These are phyloP conservation scores for Sinopyrophorus schimmeli DNA, from an alignment of 2,888 invertebrate species.

Conservation along the genomic window DNA sequence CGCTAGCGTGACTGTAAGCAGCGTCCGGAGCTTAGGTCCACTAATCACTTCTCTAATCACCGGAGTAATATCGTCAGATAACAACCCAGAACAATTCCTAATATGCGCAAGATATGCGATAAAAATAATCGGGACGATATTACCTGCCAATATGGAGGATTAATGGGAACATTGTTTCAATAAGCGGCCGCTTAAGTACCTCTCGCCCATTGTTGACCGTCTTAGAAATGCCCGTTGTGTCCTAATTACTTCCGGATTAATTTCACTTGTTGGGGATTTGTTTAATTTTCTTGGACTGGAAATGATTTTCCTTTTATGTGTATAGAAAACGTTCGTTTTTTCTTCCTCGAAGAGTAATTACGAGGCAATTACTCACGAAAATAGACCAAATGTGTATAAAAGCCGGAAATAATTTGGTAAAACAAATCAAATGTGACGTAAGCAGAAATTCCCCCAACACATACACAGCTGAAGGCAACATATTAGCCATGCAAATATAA, in stretches of 20 bases:
- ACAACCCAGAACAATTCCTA: conserved; percentile 46
- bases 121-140: conserved; percentile 53
- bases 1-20: conserved; percentile 35
- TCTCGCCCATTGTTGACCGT: conserved; percentile 37
- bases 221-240: conserved; percentile 34
- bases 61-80: conserved; percentile 34
- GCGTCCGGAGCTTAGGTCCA: conserved; percentile 36
- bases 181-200: conserved; percentile 42
- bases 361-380: conserved; percentile 1
- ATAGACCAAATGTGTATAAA: too few species aligned
- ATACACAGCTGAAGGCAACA: conserved; percentile 21
- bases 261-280: conserved; percentile 27
- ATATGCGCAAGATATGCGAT: conserved; percentile 47
- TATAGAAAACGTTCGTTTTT: conserved; percentile 5
- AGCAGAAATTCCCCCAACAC: conserved; percentile 16
- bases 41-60: conserved; percentile 37
- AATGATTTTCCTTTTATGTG: conserved; percentile 14
- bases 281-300: conserved; percentile 18
- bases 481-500: conserved; percentile 28
- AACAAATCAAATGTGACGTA: conserved; percentile 23
- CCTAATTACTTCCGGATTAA: conserved; percentile 32
- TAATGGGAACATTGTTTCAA: conserved; percentile 53
- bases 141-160: conserved; percentile 56
- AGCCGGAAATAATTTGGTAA: conserved; percentile 15
- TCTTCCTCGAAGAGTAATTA: not conserved